Percentiles rank a stretch among this genome's conserved stretches.
These are phyloP conservation scores for Peromyscus californicus DNA, from an alignment of 2,113 vertebrate species.

Conservation along the genomic window DNA sequence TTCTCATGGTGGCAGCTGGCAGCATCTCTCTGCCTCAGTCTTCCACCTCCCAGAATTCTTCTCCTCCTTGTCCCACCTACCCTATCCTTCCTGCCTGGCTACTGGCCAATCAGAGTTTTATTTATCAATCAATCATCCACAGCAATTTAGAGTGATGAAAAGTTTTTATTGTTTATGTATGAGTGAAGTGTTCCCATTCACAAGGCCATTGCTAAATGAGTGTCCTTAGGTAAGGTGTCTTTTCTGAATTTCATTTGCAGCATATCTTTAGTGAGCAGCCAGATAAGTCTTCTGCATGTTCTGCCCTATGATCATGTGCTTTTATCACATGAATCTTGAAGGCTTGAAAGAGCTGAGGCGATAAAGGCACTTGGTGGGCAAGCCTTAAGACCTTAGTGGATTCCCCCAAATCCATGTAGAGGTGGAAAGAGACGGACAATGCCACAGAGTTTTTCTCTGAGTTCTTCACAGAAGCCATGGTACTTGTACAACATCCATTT, in stretches of 20 bases:
- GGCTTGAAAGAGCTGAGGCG: neutral
- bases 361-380: too few relatives aligned
- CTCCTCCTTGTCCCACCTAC: too few relatives aligned
- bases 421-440: neutral
- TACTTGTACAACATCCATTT: neutral
- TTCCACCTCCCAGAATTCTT: too few relatives aligned
- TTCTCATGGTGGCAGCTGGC: too few relatives aligned
- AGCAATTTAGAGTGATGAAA: neutral
- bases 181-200: neutral
- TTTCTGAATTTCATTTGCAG: neutral
- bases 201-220: neutral
- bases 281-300: rapidly evolving
- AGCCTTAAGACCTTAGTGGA: neutral
- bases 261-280: neutral
- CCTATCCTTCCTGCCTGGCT: too few relatives aligned
- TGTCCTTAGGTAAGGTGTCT: neutral
- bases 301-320: neutral
- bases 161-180: neutral
- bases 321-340: neutral
- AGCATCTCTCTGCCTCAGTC: too few relatives aligned
- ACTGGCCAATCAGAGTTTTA: too few relatives aligned
- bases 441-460: neutral
- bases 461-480: neutral
- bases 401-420: neutral
- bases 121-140: too few relatives aligned